These are phyloP conservation scores for Donacobius atricapilla DNA, from an alignment of 2,113 vertebrate genomes.

Conservation along the genomic window DNA sequence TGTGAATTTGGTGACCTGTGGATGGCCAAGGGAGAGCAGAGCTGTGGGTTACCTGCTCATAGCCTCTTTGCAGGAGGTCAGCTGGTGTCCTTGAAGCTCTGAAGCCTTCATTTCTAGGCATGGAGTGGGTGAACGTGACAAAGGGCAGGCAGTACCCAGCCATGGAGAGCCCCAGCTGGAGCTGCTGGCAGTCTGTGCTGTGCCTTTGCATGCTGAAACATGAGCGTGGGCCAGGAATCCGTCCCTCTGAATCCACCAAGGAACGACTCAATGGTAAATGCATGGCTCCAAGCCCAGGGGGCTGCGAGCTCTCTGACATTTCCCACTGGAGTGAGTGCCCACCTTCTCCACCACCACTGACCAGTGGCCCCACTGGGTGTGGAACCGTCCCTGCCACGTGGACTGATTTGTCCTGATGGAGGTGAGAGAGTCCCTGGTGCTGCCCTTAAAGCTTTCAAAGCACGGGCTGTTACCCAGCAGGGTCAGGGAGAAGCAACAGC, in stretches of 20 bases:
- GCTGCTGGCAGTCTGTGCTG: background rate
- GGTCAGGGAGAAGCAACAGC: background rate
- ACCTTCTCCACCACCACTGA: background rate
- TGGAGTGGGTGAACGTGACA: background rate
- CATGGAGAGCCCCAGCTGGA: background rate
- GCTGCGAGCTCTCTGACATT: background rate
- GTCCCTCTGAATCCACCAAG: background rate
- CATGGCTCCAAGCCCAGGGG: background rate
- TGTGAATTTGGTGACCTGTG: background rate
- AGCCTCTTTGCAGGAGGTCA: background rate
- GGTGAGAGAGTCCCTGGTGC: background rate
- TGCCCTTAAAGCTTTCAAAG: background rate
- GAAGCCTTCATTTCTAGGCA: background rate
- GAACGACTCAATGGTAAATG: accelerated
- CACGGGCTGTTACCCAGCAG: background rate
- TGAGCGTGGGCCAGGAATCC: background rate
- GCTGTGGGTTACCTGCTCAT: background rate
- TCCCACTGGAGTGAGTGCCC: background rate
- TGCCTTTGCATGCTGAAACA: background rate
- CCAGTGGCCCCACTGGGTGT: background rate
- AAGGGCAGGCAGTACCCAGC: background rate
- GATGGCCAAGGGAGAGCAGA: background rate
- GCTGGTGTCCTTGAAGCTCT: background rate
- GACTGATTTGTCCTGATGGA: background rate
- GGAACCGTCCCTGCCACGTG: accelerated